phyloP scores from a whole-genome alignment of 2,113 vertebrate genomes.

The Excalfactoria chinensis region DNA sequence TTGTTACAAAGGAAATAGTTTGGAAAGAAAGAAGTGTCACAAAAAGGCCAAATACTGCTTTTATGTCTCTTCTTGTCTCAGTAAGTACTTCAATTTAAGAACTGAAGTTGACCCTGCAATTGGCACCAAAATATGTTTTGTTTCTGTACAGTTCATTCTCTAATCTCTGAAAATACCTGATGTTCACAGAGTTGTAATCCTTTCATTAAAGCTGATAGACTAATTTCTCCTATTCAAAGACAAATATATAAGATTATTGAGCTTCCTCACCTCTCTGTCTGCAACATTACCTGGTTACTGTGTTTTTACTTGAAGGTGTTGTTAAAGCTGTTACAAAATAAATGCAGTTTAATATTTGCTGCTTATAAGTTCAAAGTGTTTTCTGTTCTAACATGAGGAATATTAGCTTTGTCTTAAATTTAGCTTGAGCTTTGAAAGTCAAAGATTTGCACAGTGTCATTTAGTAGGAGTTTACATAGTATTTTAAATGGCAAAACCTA shows the following conservation, averaged over 20 bases:
- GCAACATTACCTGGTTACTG: background rate
- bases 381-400: background rate
- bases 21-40: background rate
- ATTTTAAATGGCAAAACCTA: background rate
- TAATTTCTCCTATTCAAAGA: conserved; percentile 4
- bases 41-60: background rate
- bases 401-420: background rate
- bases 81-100: background rate
- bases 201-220: background rate
- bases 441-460: background rate
- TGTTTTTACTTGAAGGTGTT: background rate
- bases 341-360: background rate
- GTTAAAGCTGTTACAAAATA: background rate
- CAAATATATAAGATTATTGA: background rate
- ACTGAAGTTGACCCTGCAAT: background rate
- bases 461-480: background rate
- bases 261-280: background rate
- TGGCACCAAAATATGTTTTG: background rate
- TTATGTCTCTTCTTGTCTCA: background rate
- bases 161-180: background rate
- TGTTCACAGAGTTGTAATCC: background rate
- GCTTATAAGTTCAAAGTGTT: background rate
- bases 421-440: background rate
- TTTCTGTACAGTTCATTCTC: background rate
- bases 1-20: background rate